Percentiles rank a stretch among this genome's conserved stretches.
Conservation (phyloP, 35 echinoderm and acorn worm genomes). For the Stichopus chloronotus region DNA sequence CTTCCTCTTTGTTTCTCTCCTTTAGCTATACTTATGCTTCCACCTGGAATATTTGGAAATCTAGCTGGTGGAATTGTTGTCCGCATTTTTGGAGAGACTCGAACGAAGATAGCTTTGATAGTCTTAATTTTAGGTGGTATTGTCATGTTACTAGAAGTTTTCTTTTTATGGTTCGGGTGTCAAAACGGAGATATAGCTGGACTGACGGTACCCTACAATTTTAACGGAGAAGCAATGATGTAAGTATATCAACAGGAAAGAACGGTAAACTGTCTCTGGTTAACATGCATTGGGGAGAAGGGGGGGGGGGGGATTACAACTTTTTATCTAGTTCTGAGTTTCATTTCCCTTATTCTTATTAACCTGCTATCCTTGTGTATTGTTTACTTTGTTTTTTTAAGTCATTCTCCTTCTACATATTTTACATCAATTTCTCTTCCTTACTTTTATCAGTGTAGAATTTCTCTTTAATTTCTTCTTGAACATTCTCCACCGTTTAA, state of each 20-base stretch:
- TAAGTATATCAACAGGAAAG: neutral
- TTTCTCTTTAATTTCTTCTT: neutral
- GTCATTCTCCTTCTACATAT: too few relatives aligned
- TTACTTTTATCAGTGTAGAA: neutral
- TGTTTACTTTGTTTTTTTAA: neutral
- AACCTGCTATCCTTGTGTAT: neutral
- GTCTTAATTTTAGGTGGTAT: neutral
- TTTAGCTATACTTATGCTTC: slow-evolving; percentile 61
- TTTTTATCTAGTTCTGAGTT: too few relatives aligned
- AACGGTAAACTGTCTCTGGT: too few relatives aligned
- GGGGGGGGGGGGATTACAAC: neutral
- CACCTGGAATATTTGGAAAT: slow-evolving; percentile 71
- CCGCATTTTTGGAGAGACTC: slow-evolving; percentile 58
- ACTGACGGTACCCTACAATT: slow-evolving; percentile 57
- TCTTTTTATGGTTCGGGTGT: slow-evolving; percentile 65
- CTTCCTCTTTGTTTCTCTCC: neutral
- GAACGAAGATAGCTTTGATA: slow-evolving; percentile 28
- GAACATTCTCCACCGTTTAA: neutral
- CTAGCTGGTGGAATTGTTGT: slow-evolving; percentile 67
- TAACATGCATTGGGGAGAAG: neutral
- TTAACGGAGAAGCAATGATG: neutral
- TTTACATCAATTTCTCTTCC: too few relatives aligned
- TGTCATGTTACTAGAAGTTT: too few relatives aligned
- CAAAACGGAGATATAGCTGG: slow-evolving; percentile 55
- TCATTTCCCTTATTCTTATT: neutral